Evolutionary conservation across 1,140 invertebrate species (phyloP).

Genomic region (Bilobella aurantiaca): DNA sequence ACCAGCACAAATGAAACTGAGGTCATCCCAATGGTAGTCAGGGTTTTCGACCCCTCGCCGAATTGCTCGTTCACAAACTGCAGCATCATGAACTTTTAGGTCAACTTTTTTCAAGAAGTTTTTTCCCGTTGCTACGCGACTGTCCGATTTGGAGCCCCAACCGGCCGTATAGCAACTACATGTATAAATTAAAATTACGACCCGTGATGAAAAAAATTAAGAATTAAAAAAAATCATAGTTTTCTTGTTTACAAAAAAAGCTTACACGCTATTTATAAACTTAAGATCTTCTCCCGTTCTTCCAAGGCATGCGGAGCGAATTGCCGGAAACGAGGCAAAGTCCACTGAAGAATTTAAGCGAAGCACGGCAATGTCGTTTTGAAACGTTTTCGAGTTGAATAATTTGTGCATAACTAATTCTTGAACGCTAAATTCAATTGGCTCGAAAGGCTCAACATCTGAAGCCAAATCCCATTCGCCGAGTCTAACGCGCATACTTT

Average conservation of each 20-base stretch:
- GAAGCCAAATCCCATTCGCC: conserved; percentile 56
- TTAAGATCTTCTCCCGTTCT: conserved; percentile 35
- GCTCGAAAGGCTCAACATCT: conserved; percentile 49
- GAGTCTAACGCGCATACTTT: conserved; percentile 49
- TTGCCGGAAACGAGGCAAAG: conserved; percentile 50
- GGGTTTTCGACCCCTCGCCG: conserved; percentile 53
- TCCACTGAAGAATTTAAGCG: conserved; percentile 49
- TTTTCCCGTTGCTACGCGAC: conserved; percentile 49
- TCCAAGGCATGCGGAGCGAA: conserved; percentile 59
- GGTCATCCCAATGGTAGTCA: conserved; percentile 50
- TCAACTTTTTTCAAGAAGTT: conserved; percentile 57
- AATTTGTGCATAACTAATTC: conserved; percentile 53
- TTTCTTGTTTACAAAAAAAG: conserved; percentile 22
- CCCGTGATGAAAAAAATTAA: no score
- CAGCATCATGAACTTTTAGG: conserved; percentile 51
- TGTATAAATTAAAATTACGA: background rate
- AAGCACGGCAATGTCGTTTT: conserved; percentile 61
- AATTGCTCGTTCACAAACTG: conserved; percentile 52
- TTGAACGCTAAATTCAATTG: conserved; percentile 47
- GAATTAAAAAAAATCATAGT: background rate
- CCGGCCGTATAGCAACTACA: conserved; percentile 57
- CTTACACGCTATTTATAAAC: conserved; percentile 10
- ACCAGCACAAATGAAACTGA: conserved; percentile 63
- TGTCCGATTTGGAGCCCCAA: conserved; percentile 48
- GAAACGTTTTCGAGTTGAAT: conserved; percentile 53